Evolutionary conservation across 1,140 invertebrate species (phyloP).

Genomic region (Elymnias hypermnestra): DNA sequence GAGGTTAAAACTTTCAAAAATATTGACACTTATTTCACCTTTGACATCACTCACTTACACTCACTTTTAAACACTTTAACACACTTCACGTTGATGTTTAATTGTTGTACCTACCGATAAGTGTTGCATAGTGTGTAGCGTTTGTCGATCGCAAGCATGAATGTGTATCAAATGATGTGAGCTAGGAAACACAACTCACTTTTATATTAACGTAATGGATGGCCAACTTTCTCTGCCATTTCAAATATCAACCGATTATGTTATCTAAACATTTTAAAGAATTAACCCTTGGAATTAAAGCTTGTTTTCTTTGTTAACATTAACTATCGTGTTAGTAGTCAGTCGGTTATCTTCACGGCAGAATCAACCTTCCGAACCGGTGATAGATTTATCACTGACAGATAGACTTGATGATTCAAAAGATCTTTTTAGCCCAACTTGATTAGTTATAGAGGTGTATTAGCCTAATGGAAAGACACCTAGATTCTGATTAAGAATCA

Average conservation of each 20-base stretch:
- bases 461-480: too few species aligned
- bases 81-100: conserved; percentile 22
- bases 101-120: conserved; percentile 63
- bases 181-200: conserved; percentile 55
- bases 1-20: too few species aligned
- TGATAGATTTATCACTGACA: too few species aligned
- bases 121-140: conserved; percentile 62
- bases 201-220: conserved; percentile 63
- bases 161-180: conserved; percentile 46
- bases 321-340: not conserved
- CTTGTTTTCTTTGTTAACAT: not conserved
- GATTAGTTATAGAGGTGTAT: too few species aligned
- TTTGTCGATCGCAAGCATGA: conserved; percentile 44
- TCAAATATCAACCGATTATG: conserved; percentile 22
- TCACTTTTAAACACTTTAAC: conserved; percentile 25
- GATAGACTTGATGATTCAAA: too few species aligned
- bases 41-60: conserved; percentile 16
- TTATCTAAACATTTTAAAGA: not conserved
- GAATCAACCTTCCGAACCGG: too few species aligned
- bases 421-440: too few species aligned
- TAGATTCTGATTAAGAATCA: too few species aligned
- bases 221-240: conserved; percentile 62
- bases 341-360: too few species aligned
- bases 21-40: conserved; percentile 17
- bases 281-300: not conserved